Base-by-base conservation (phyloP, 1,140 invertebrate genomes). In the Solenopsis invicta region DNA sequence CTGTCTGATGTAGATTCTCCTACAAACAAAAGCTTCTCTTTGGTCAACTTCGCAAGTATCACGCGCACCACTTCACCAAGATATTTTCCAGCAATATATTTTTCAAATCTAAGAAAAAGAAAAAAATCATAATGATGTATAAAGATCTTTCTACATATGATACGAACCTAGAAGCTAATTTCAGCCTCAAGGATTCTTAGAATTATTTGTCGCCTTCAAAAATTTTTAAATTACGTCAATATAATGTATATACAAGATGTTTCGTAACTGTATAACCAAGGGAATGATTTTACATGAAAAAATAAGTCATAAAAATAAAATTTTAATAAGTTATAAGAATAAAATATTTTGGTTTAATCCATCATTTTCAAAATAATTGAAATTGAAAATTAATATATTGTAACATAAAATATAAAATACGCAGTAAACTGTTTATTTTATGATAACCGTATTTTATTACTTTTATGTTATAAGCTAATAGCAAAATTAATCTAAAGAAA, bases 31-130 rank as follows among this genome's bases (percentile, higher is more conserved):
- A 97, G 90, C n/a, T 95, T 94, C 80, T 96, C 93, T 86, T 96
- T 94, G 16, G 94, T 94, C 29, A 97, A 93, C 85, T 95, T 95
- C 10, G 96, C 93, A 21, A 97, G 88, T 75, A 97, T 94, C 62
- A 96, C 93, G 24, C 97, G 94, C 0, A 96, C 96, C 21, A 97
- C 87, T 90, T 97, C 97, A 8, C 97, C 97, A 29, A 97, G 92
- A 93, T 96, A 97, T 94, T 97, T 97, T n/a, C 97, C 97, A 85
- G 95, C 94, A 88, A 97, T 96, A 85, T 97, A 96, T 91, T 97
- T 97, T 93, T 97, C 97, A 93, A 97, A 97, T 81, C 97, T 97
- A 89, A 52, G n/a, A 67, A 67, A 2, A 67, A 88, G 86, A 78
- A 84, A 62, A 13, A 84, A 84, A 41, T 62, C 9, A 56, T 34